Evolutionary conservation across 2,888 invertebrate genomes (phyloP), one percentile per base, ranked within the genome.

Genomic region (Callimorpha dominula): DNA sequence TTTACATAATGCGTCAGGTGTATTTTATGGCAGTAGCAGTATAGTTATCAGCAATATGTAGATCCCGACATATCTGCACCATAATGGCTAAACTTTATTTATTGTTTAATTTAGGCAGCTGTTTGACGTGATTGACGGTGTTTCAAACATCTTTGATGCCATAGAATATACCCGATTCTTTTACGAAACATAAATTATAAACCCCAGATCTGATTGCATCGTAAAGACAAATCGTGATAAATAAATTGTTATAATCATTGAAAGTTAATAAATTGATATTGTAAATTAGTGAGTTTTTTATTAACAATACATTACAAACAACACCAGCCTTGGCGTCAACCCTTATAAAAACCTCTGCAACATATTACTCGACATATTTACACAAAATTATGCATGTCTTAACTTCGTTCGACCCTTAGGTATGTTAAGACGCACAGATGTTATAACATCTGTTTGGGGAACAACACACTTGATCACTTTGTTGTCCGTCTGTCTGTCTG

Each of bases 151-250:
- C 31, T 75, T 68, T 67, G 77, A 9, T 81, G 81, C 71, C 79
- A 75, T 82, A 81, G 81, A 77, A 79, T 78, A 71, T 40, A 79
- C 74, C 66, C 0, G 31, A 65, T 52, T 73, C 71, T 84, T 81
- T 84, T 83, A 82, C 76, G 77, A 86, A 84, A 77, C 86, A 79
- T 85, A 84, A 86, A 87, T 86, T 87, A 78, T 86, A 87, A 84
- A 89, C 86, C 86, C 85, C 82, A 85, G 93, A 94, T 94, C 93
- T 92, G 94, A 94, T 87, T 83, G 88, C 86, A 88, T 87, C 91
- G 87, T 90, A 90, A 95, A 95, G 95, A 94, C 94, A 94, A 94
- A 92, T 90, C 92, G 92, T 95, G 93, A 94, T 94, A 94, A 90
- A 87, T 88, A 91, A 88, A 89, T 93, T 93, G 92, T 94, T 94